A percentile compares a stretch with the other conserved stretches of the same genome.
Conservation (phyloP, 2,113 vertebrate genomes). For the Dipodomys stephensi region DNA sequence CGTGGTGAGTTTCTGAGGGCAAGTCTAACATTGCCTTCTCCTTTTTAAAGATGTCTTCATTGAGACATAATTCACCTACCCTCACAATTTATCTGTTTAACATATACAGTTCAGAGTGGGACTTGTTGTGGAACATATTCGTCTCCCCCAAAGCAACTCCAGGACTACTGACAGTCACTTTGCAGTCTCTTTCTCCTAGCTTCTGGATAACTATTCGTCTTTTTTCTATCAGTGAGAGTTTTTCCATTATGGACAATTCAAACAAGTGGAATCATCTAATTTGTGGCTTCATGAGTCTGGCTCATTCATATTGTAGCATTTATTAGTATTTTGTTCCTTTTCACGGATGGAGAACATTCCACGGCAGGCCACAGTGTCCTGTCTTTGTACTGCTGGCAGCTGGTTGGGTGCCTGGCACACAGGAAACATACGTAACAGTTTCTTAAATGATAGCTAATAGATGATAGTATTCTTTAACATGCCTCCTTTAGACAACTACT, state of each 20-base stretch:
- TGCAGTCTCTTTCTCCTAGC: not conserved
- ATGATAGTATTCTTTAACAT: not conserved
- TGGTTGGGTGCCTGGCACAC: not conserved
- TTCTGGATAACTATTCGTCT: not conserved
- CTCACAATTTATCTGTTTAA: not conserved
- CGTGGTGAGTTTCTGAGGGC: not conserved
- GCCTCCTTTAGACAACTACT: not conserved
- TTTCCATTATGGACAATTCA: slow-evolving; percentile 29
- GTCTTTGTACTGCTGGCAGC: not conserved
- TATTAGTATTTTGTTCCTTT: not conserved
- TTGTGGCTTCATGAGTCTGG: not conserved
- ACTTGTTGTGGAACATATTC: slow-evolving; percentile 13
- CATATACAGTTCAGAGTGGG: not conserved
- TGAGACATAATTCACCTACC: not conserved
- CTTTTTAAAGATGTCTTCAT: not conserved
- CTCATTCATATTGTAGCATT: not conserved
- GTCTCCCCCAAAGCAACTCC: not conserved
- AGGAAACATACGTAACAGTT: not conserved
- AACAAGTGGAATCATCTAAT: not conserved
- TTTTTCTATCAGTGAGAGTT: not conserved
- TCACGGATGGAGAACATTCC: not conserved
- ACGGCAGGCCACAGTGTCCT: not conserved
- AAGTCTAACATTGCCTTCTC: not conserved
- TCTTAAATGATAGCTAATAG: not conserved
- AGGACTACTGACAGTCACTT: not conserved